A percentile compares a stretch with the other conserved stretches of the same genome.
phyloP scores from a whole-genome alignment of 2,797 vertebrate genomes.

The Gadopsis marmoratus region DNA sequence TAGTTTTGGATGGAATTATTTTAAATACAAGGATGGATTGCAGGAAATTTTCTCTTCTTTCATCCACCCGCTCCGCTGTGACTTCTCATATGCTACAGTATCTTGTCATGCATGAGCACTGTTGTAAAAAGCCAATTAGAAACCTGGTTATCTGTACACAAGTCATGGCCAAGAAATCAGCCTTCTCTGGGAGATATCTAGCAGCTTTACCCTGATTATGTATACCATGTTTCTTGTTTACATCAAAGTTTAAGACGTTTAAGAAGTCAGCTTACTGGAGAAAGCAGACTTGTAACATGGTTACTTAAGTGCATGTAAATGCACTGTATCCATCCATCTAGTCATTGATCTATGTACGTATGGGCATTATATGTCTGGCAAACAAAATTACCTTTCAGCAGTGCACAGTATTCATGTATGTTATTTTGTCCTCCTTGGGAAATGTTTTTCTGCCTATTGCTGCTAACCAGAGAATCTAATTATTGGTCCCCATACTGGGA shows the following conservation, averaged over 20 bases:
- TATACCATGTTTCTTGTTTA: neutral
- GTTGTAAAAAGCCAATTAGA: neutral
- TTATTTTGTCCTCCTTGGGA: conserved; percentile 24
- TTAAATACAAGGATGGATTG: neutral
- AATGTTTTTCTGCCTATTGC: conserved; percentile 28
- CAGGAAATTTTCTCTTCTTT: neutral
- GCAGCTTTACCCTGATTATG: neutral
- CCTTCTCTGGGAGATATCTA: neutral
- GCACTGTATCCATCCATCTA: neutral
- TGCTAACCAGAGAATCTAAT: conserved; percentile 51
- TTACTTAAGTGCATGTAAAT: neutral
- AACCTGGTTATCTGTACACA: neutral
- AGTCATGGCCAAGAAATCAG: neutral
- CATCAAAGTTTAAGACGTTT: neutral
- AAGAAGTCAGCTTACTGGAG: neutral
- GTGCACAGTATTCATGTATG: conserved; percentile 12
- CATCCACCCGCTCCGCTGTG: neutral
- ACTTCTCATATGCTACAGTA: neutral
- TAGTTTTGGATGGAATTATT: neutral
- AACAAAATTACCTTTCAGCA: conserved; percentile 38
- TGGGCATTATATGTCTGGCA: conserved; percentile 8
- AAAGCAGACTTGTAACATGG: neutral
- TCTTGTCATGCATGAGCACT: conserved; percentile 9
- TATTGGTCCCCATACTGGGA: conserved; percentile 35
- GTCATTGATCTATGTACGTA: conserved; percentile 1